These are phyloP conservation scores for Lochmaea capreae DNA, from an alignment of 2,888 invertebrate genomes.

Conservation along the genomic window DNA sequence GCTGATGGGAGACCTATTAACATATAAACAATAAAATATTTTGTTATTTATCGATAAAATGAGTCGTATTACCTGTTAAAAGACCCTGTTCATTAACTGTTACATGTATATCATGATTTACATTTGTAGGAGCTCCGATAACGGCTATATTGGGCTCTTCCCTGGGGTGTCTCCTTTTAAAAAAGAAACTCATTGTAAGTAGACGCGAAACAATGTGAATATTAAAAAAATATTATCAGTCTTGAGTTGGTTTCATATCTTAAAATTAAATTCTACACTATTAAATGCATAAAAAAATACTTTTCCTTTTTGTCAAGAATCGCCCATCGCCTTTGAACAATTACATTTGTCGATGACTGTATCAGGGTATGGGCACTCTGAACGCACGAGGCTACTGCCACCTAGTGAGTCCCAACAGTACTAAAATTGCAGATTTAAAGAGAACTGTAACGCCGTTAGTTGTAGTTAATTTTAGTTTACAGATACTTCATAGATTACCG, in stretches of 20 bases:
- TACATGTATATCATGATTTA: constrained; percentile 88
- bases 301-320: constrained; percentile 21
- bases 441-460: too few relatives aligned
- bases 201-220: background rate
- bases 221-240: constrained; percentile 19
- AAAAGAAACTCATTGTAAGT: constrained; percentile 44
- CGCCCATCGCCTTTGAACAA: constrained; percentile 25
- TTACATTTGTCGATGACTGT: constrained; percentile 24
- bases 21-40: constrained; percentile 55
- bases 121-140: constrained; percentile 78
- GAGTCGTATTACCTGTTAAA: constrained; percentile 70
- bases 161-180: constrained; percentile 45
- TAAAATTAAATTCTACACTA: constrained; percentile 14
- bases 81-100: constrained; percentile 86
- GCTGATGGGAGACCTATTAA: constrained; percentile 87
- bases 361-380: too few relatives aligned
- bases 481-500: too few relatives aligned
- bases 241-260: constrained; percentile 29
- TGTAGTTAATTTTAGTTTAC: too few relatives aligned
- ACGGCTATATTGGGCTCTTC: constrained; percentile 64
- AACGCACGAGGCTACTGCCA: too few relatives aligned
- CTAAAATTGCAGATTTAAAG: too few relatives aligned
- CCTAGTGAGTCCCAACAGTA: too few relatives aligned
- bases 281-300: constrained; percentile 20
- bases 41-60: too few relatives aligned